phyloP scores from a whole-genome alignment of 2,888 invertebrate genomes.

The Diaphora mendica region DNA sequence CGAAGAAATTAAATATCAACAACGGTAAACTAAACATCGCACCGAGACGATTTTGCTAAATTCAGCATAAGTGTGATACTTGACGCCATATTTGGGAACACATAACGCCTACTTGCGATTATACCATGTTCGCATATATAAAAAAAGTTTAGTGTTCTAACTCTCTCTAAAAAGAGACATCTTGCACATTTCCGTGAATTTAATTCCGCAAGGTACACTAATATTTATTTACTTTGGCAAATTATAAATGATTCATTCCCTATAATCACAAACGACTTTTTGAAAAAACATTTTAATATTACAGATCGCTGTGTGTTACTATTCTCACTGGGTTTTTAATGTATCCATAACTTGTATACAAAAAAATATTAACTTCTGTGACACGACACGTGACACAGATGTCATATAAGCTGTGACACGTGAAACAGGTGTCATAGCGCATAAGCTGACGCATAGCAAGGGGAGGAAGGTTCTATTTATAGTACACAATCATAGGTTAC shows the following conservation, averaged over 20 bases:
- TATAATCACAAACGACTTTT: too few species aligned
- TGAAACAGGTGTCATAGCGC: not conserved
- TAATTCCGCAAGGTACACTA: too few species aligned
- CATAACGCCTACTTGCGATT: conserved; percentile 19
- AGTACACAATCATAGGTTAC: not conserved
- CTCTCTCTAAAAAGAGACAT: not conserved
- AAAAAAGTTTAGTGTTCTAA: not conserved
- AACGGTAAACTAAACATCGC: not conserved
- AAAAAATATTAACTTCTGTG: not conserved
- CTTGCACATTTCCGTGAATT: not conserved
- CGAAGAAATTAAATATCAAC: too few species aligned
- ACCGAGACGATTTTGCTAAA: not conserved
- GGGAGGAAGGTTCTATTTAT: not conserved
- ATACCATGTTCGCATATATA: not conserved
- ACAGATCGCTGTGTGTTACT: not conserved
- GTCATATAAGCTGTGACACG: not conserved
- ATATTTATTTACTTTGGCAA: too few species aligned
- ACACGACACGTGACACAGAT: not conserved
- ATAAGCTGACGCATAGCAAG: not conserved
- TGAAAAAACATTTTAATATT: not conserved
- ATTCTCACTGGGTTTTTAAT: not conserved
- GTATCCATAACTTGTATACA: not conserved
- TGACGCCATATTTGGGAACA: conserved; percentile 2
- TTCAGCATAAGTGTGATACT: not conserved
- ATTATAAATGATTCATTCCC: too few species aligned